Evolutionary conservation across 2,113 vertebrate species (phyloP), one percentile per base, ranked within the genome.

Genomic region (Rhagologus leucostigma): DNA sequence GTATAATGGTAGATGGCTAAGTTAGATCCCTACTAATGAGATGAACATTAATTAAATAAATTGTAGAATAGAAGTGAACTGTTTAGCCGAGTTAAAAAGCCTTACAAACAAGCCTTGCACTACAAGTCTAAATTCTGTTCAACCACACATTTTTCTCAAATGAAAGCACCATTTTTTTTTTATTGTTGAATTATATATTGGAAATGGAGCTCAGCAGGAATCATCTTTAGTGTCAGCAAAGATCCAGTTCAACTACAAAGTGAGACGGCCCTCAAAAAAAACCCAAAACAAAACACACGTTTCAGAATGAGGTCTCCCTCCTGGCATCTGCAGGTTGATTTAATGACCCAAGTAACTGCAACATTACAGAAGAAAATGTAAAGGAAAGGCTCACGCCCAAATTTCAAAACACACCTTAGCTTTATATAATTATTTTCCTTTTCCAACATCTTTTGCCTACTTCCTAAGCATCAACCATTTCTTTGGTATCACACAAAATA

Each of bases 41-140:
- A 97, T 95, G 92, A 97, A 90, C 93, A 94, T 94, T 97, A 96
- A 97, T 97, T 97, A 96, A 96, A 94, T 91, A 96, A 96, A 95
- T 79, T 86, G 90, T 69, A 84, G 76, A 90, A 91, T 44, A 89
- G 90, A 94, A 96, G 80, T 50, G 88, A 92, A 76, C 78, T 94
- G 93, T 97, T 97, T 97, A 93, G 71, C 75, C 4, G 9, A 90
- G 56, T 92, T 92, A 23, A 90, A 95, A 96, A 69, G 37, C 62
- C 55, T 93, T 62, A 50, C 78, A 97, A 97, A 97, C 84, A 96
- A 93, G 19, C n/a, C 55, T 79, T 46, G 64, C 39, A 21, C 49
- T 33, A 8, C 8, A 88, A 76, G 41, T 30, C 52, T 79, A 23
- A 92, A 53, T 79, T 73, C 46, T 74, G 37, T 56, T 84, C 30